A percentile compares a stretch with the other conserved stretches of the same genome.
phyloP scores from a whole-genome alignment of 2,797 vertebrate species.

The Phoxinus dragarum region DNA sequence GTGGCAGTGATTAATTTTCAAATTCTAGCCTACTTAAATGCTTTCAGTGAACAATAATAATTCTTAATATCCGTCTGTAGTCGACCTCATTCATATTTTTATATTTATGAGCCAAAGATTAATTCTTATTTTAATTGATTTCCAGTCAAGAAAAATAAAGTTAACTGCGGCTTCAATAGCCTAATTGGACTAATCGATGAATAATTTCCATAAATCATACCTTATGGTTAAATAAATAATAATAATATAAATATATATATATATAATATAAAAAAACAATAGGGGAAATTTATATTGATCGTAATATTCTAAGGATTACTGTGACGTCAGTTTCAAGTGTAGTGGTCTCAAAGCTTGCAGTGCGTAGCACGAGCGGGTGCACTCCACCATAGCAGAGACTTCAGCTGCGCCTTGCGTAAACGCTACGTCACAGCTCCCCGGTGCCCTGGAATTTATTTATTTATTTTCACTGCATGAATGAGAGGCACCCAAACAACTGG shows the following conservation, averaged over 20 bases:
- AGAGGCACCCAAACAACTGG: constrained; percentile 75
- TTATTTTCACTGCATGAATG: constrained; percentile 75
- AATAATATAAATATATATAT: too few species aligned
- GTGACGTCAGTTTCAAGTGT: constrained; percentile 55
- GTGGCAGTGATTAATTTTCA: background rate
- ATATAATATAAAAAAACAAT: background rate
- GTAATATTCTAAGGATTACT: constrained; percentile 19
- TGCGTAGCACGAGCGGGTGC: constrained; percentile 57
- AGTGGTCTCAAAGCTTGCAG: constrained; percentile 38
- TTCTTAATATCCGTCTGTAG: background rate
- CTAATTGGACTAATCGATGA: background rate
- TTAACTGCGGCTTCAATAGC: background rate
- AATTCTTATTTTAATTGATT: background rate
- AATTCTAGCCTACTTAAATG: background rate
- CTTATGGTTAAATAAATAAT: background rate
- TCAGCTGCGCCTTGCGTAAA: constrained; percentile 74
- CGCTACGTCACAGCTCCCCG: constrained; percentile 84
- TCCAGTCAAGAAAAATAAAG: background rate
- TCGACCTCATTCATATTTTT: background rate
- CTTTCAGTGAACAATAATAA: background rate
- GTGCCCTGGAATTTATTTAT: constrained; percentile 84
- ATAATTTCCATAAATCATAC: background rate
- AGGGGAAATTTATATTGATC: background rate
- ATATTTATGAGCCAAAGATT: background rate
- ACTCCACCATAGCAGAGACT: constrained; percentile 69